Evolutionary conservation across 2,113 vertebrate genomes (phyloP).

Genomic region (Tetrax tetrax): DNA sequence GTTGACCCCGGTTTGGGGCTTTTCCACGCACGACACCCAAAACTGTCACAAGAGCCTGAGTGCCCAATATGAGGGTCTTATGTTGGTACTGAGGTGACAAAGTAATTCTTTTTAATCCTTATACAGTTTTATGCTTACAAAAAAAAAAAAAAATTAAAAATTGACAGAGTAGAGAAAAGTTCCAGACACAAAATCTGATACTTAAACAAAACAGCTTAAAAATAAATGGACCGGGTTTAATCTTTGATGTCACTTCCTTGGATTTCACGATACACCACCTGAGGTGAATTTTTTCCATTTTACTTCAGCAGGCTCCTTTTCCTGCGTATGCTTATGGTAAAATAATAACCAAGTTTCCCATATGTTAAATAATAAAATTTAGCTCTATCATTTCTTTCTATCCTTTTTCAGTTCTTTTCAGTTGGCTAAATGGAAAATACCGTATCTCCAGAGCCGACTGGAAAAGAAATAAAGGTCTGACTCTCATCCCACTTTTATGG

Average conservation of each 20-base stretch:
- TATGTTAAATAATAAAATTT: conserved; percentile 62
- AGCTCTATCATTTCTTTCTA: conserved; percentile 49
- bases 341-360: conserved; percentile 55
- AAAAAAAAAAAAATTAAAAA: neutral
- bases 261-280: conserved; percentile 55
- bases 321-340: conserved; percentile 22
- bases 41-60: neutral
- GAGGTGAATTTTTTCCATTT: conserved; percentile 55
- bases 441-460: conserved; percentile 12
- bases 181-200: conserved; percentile 42
- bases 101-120: neutral
- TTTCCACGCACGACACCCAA: neutral
- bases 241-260: conserved; percentile 62
- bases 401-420: conserved; percentile 43
- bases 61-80: neutral
- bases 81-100: fast-evolving
- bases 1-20: neutral
- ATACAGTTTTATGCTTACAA: neutral
- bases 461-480: conserved; percentile 63
- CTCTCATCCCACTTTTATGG: conserved; percentile 20
- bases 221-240: conserved; percentile 35
- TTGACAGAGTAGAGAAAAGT: neutral
- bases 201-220: conserved; percentile 32
- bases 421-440: conserved; percentile 56
- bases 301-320: conserved; percentile 38